These are phyloP conservation scores for Leptatherina wallacei DNA, from an alignment of 2,797 vertebrate species.

Conservation along the genomic window DNA sequence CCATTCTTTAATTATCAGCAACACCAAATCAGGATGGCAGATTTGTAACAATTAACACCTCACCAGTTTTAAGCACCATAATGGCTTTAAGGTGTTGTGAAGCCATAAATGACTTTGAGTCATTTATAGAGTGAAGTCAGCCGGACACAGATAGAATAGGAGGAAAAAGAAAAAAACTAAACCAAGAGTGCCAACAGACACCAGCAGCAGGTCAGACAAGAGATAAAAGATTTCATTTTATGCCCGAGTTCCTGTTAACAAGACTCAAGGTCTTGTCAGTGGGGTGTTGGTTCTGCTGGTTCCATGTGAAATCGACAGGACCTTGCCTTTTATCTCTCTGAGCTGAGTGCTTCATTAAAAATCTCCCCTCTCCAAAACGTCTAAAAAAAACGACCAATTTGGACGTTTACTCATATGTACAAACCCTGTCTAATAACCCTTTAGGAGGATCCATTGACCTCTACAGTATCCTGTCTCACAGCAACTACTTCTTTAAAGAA, in stretches of 20 bases:
- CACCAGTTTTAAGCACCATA: neutral
- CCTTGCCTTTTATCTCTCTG: constrained; percentile 19
- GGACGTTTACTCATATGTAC: neutral
- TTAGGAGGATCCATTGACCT: neutral
- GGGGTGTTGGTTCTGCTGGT: constrained; percentile 34
- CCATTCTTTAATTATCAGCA: neutral
- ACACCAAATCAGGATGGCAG: neutral
- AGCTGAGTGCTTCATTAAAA: constrained; percentile 19
- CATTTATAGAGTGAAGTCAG: neutral
- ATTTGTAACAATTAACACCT: neutral
- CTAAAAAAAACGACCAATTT: neutral
- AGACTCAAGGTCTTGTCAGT: constrained; percentile 17
- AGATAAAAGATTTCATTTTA: constrained; percentile 44
- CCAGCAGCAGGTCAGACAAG: constrained; percentile 18
- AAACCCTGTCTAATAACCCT: neutral
- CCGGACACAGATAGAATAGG: constrained; percentile 2
- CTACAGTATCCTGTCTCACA: neutral
- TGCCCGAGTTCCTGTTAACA: constrained; percentile 32
- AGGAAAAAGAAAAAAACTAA: neutral
- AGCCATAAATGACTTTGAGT: neutral
- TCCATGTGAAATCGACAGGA: constrained; percentile 20
- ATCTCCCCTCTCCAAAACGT: neutral
- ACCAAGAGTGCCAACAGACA: constrained; percentile 12
- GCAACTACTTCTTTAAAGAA: neutral
- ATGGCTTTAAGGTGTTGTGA: neutral